Percentiles rank a stretch among this genome's conserved stretches.
Evolutionary conservation across 2,888 invertebrate genomes (phyloP).

Genomic region (Amphipoea lucens): DNA sequence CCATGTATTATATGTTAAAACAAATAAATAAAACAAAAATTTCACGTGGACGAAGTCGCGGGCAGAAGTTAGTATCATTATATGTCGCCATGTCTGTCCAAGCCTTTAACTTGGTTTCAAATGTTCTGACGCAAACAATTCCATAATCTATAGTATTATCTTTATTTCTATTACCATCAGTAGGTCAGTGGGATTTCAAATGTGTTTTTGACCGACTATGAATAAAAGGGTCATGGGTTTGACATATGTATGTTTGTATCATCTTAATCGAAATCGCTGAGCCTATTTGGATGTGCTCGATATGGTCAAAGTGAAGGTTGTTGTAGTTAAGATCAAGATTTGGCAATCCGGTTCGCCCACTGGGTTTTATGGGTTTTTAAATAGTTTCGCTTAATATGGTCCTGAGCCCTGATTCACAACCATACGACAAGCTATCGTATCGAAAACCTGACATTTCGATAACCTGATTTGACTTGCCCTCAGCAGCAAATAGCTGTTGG

Average conservation of each 20-base stretch:
- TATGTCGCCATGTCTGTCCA: conserved; percentile 8
- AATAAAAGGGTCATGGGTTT: conserved; percentile 39
- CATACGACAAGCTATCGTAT: no score
- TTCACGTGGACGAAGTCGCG: neutral
- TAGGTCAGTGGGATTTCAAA: conserved; percentile 59
- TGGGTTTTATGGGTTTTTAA: neutral
- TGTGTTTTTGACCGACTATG: conserved; percentile 43
- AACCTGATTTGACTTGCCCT: no score
- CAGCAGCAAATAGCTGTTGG: no score
- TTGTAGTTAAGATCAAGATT: conserved; percentile 44
- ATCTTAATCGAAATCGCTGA: conserved; percentile 37
- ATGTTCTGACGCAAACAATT: conserved; percentile 53
- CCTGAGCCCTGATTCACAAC: no score
- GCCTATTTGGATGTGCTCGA: conserved; percentile 20
- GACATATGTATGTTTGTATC: conserved; percentile 37
- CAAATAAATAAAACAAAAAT: no score
- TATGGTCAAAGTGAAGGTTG: conserved; percentile 54
- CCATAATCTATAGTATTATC: conserved; percentile 54
- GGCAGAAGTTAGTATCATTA: no score
- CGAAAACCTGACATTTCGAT: no score
- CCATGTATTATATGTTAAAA: neutral
- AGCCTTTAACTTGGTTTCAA: conserved; percentile 42
- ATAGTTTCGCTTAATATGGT: conserved; percentile 22
- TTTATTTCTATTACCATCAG: conserved; percentile 51
- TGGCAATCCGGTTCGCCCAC: conserved; percentile 32